Evolutionary conservation across 1,140 invertebrate genomes (phyloP).

Genomic region (Drosophila baimaii): DNA sequence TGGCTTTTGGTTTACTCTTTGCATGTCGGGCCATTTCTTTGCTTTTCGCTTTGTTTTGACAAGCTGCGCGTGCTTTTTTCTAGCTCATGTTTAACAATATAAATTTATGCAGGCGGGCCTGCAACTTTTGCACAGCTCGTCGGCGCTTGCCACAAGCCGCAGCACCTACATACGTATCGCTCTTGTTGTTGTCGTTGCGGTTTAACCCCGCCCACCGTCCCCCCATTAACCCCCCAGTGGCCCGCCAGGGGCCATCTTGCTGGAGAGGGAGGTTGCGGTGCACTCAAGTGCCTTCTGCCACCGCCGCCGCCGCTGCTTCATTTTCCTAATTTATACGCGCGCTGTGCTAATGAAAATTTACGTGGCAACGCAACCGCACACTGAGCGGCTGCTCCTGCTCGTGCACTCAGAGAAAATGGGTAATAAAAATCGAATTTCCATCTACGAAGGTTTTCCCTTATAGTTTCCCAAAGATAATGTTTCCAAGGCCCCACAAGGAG

Average conservation of each 20-base stretch:
- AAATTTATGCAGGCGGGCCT: slow-evolving; percentile 67
- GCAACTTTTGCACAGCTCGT: slow-evolving; percentile 54
- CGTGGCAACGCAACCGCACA: slow-evolving; percentile 69
- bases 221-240: slow-evolving; percentile 20
- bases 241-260: slow-evolving; percentile 22
- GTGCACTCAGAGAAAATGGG: not conserved
- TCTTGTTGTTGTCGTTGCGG: slow-evolving; percentile 56
- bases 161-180: slow-evolving; percentile 47
- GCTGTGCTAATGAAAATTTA: slow-evolving; percentile 80
- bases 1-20: slow-evolving; percentile 20
- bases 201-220: slow-evolving; percentile 34
- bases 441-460: not conserved
- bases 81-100: slow-evolving; percentile 79
- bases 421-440: no score
- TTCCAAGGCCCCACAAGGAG: not conserved
- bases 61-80: slow-evolving; percentile 76
- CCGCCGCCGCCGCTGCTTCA: slow-evolving; percentile 66
- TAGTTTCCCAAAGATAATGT: not conserved
- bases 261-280: slow-evolving; percentile 47
- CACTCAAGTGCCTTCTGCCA: slow-evolving; percentile 61
- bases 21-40: slow-evolving; percentile 60
- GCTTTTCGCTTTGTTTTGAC: slow-evolving; percentile 54
- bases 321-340: slow-evolving; percentile 81
- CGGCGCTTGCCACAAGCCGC: slow-evolving; percentile 65
- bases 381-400: slow-evolving; percentile 47